Evolutionary conservation across 1,140 invertebrate genomes (phyloP).

Genomic region (Drosophila triauraria): DNA sequence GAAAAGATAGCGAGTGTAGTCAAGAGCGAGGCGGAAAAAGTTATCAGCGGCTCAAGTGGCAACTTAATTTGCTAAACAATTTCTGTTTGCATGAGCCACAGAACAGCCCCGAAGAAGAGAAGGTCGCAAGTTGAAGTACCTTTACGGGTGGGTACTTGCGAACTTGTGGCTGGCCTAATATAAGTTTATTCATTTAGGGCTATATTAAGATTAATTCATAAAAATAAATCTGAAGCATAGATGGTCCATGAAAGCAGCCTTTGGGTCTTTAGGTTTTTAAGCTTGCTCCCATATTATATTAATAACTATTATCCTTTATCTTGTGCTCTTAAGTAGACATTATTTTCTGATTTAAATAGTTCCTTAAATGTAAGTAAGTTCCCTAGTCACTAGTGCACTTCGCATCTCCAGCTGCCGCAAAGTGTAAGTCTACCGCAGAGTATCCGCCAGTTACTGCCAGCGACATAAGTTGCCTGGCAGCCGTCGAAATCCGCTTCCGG

Average conservation of each 20-base stretch:
- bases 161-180: background rate
- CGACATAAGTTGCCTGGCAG: constrained; percentile 47
- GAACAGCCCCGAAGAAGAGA: background rate
- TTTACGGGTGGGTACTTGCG: background rate
- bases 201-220: background rate
- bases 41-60: constrained; percentile 68
- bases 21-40: constrained; percentile 30
- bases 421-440: constrained; percentile 24
- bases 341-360: background rate
- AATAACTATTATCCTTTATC: no score
- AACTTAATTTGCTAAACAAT: constrained; percentile 79
- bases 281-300: no score
- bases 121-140: constrained; percentile 13
- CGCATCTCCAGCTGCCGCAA: background rate
- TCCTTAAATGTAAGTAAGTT: background rate
- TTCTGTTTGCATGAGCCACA: constrained; percentile 57
- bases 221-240: no score
- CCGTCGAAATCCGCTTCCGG: constrained; percentile 39
- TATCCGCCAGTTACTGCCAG: constrained; percentile 24
- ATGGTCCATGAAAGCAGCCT: no score
- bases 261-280: no score
- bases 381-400: background rate
- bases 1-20: constrained; percentile 41
- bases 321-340: no score
- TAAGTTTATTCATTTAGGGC: background rate